A percentile compares a stretch with the other conserved stretches of the same genome.
phyloP scores from a whole-genome alignment of 1,140 invertebrate genomes.

The Drosophila ohnishii region DNA sequence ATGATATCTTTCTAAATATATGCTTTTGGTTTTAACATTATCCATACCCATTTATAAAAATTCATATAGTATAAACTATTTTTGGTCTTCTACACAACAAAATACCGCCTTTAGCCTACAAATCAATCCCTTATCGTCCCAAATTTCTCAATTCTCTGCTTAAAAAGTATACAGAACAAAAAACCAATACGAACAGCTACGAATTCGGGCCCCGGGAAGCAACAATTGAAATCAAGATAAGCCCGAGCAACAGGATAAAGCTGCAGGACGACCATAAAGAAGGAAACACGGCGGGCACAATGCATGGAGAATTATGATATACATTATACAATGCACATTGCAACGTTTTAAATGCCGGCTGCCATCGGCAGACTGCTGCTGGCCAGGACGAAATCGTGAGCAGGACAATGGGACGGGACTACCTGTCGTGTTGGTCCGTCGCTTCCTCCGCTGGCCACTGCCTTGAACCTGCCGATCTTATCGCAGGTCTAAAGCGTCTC shows the following conservation, averaged over 20 bases:
- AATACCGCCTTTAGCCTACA: not conserved
- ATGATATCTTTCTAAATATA: too few relatives aligned
- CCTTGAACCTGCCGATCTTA: constrained; percentile 75
- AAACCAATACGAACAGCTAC: constrained; percentile 15
- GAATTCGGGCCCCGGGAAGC: constrained; percentile 7
- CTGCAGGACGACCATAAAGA: constrained; percentile 58
- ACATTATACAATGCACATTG: constrained; percentile 79
- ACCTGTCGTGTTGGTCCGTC: constrained; percentile 44
- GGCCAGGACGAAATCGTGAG: constrained; percentile 50
- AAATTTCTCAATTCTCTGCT: constrained; percentile 29
- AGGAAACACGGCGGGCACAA: constrained; percentile 33
- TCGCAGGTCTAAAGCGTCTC: constrained; percentile 64
- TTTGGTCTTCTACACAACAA: too few relatives aligned
- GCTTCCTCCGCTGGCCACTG: constrained; percentile 4
- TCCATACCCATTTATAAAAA: too few relatives aligned
- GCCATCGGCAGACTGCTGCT: constrained; percentile 32
- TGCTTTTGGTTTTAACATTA: too few relatives aligned
- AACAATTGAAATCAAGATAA: constrained; percentile 71
- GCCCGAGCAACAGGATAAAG: constrained; percentile 54
- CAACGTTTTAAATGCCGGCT: constrained; percentile 70
- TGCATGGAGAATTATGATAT: constrained; percentile 71
- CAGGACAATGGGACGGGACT: constrained; percentile 69
- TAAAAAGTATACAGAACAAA: constrained; percentile 1
- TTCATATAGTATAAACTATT: too few relatives aligned
- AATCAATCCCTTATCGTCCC: not conserved